A percentile compares a stretch with the other conserved stretches of the same genome.
Conservation (phyloP, 2,113 vertebrate species). For the Chinchilla lanigera region DNA sequence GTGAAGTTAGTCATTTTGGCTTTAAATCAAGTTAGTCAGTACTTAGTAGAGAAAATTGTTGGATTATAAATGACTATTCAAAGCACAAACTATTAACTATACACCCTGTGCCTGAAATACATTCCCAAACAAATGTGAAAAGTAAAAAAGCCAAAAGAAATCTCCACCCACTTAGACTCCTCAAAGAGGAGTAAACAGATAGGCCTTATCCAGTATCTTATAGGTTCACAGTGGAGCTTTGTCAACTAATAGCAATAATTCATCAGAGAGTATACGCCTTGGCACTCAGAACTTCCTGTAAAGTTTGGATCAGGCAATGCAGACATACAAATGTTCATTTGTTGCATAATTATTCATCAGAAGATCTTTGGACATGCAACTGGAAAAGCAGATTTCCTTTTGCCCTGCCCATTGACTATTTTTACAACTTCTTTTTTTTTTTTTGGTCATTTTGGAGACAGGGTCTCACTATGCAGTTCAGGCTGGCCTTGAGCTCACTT, state of each 20-base stretch:
- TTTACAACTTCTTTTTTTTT: background rate
- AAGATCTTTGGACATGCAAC: slow-evolving; percentile 44
- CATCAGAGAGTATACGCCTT: slow-evolving; percentile 16
- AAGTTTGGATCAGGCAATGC: background rate
- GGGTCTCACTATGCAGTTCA: too few species aligned
- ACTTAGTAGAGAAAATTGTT: slow-evolving; percentile 29
- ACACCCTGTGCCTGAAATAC: slow-evolving; percentile 26
- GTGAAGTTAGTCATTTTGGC: slow-evolving; percentile 35
- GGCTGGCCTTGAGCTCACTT: too few species aligned
- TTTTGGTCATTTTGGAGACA: too few species aligned
- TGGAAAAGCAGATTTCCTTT: slow-evolving; percentile 63
- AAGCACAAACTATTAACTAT: slow-evolving; percentile 40
- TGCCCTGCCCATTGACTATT: slow-evolving; percentile 44
- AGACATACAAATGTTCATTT: slow-evolving; percentile 62
- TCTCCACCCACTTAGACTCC: slow-evolving; percentile 59
- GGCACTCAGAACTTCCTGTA: slow-evolving; percentile 60
- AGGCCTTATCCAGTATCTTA: slow-evolving; percentile 31
- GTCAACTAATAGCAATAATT: background rate
- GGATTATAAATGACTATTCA: slow-evolving; percentile 7
- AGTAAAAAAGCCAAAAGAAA: slow-evolving; percentile 65
- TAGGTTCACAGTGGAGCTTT: slow-evolving; percentile 58
- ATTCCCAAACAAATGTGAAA: slow-evolving; percentile 46
- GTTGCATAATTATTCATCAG: slow-evolving; percentile 73
- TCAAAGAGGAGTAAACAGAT: slow-evolving; percentile 51
- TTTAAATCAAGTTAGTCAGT: slow-evolving; percentile 51